Percentiles rank a stretch among this genome's conserved stretches.
Evolutionary conservation across 2,113 vertebrate genomes (phyloP).

Genomic region (Dunckerocampus dactyliophorus): DNA sequence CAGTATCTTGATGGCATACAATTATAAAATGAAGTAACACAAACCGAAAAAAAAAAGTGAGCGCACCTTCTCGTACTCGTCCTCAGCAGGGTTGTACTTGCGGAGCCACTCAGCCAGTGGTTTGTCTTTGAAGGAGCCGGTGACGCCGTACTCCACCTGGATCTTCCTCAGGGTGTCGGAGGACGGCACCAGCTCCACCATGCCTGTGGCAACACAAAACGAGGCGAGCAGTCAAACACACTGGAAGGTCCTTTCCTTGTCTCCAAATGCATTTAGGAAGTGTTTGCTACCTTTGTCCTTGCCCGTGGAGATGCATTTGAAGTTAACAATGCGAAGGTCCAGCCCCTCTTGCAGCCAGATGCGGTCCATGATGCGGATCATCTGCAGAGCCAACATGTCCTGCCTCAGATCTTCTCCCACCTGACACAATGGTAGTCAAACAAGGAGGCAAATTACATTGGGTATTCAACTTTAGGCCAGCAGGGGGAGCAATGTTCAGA

Average conservation of each 20-base stretch:
- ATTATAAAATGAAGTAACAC: too few relatives aligned
- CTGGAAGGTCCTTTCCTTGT: neutral
- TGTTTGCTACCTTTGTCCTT: constrained; percentile 82
- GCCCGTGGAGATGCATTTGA: constrained; percentile 96
- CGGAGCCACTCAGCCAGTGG: constrained; percentile 95
- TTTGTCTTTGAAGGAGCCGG: constrained; percentile 98
- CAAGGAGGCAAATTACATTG: neutral
- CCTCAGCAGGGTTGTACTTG: constrained; percentile 96
- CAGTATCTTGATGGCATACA: too few relatives aligned
- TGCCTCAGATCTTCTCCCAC: constrained; percentile 96
- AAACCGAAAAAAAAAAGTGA: too few relatives aligned
- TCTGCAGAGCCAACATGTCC: constrained; percentile 97
- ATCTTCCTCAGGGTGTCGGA: constrained; percentile 98
- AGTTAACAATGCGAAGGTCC: constrained; percentile 95
- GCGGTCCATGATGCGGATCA: constrained; percentile 99
- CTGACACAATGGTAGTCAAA: constrained; percentile 56
- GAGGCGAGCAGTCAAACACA: too few relatives aligned
- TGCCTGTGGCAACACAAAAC: constrained; percentile 68
- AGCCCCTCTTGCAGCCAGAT: constrained; percentile 97
- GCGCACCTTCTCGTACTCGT: constrained; percentile 95
- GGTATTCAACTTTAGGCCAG: constrained; percentile 26
- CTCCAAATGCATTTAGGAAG: neutral
- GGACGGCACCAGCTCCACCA: constrained; percentile 95
- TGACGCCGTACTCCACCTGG: constrained; percentile 96
- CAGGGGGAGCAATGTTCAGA: constrained; percentile 39